Evolutionary conservation across 2,888 invertebrate genomes (phyloP).

Genomic region (Nematopogon swammerdamellus): DNA sequence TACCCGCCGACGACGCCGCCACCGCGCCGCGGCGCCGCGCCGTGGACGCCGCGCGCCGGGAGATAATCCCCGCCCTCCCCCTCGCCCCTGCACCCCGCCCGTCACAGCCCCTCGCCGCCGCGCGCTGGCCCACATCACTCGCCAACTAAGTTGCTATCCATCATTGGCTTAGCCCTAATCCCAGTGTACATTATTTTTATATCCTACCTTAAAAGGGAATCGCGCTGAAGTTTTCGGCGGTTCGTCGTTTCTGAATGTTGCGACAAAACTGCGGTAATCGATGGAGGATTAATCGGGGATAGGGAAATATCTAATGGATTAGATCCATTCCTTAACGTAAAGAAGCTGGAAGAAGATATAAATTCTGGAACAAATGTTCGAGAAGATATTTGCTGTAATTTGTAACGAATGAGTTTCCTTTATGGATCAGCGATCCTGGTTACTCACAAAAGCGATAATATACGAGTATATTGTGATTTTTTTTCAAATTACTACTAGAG

Average conservation of each 20-base stretch:
- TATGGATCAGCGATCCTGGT: no score
- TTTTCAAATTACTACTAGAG: no score
- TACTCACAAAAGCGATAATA: no score
- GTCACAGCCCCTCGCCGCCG: no score
- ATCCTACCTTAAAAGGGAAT: not conserved
- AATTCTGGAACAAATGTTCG: no score
- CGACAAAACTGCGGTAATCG: not conserved
- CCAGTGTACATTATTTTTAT: not conserved
- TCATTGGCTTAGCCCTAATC: not conserved
- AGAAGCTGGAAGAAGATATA: no score
- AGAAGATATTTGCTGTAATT: no score
- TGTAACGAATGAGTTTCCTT: no score
- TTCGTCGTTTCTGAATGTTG: not conserved
- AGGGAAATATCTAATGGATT: not conserved
- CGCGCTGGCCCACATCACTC: not conserved
- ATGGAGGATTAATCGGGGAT: not conserved
- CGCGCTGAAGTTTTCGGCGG: not conserved
- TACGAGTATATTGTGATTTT: no score
- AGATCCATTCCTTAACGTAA: not conserved
- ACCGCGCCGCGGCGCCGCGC: no score
- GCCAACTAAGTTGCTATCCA: not conserved
- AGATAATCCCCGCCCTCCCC: not conserved
- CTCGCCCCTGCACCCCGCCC: not conserved
- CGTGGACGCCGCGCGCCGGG: not conserved
- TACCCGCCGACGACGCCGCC: no score